Conservation (phyloP, 2,797 vertebrate genomes). For the Menidia menidia region DNA sequence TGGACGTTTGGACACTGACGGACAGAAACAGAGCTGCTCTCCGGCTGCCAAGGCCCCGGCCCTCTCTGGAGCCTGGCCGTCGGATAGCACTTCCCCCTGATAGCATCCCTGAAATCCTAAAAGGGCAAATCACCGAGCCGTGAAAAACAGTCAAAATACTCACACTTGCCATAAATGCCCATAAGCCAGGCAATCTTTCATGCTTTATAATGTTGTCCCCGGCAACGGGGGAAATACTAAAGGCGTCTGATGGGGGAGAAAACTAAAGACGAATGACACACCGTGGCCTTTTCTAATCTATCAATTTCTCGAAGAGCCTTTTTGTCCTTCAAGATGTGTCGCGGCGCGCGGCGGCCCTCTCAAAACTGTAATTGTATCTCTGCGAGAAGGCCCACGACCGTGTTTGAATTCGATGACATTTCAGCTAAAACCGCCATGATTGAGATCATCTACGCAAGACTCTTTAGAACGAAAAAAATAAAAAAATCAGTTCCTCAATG, state of each 20-base stretch:
- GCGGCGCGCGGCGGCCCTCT: conserved; percentile 31
- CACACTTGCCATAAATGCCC: conserved; percentile 79
- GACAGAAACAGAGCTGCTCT: conserved; percentile 61
- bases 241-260: conserved; percentile 71
- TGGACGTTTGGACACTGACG: conserved; percentile 47
- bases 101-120: conserved; percentile 70
- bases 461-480: not conserved
- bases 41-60: conserved; percentile 46
- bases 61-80: conserved; percentile 57
- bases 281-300: conserved; percentile 77
- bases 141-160: conserved; percentile 80
- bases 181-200: conserved; percentile 78
- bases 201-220: conserved; percentile 74
- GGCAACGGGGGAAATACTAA: conserved; percentile 57
- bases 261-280: conserved; percentile 79
- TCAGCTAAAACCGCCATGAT: conserved; percentile 54
- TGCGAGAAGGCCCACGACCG: conserved; percentile 50
- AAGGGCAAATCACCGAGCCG: conserved; percentile 74
- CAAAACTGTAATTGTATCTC: conserved; percentile 52
- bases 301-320: conserved; percentile 71
- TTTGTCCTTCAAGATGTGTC: conserved; percentile 73
- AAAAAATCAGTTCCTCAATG: conserved; percentile 25
- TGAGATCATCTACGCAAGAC: conserved; percentile 52
- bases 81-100: conserved; percentile 45
- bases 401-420: conserved; percentile 74